Percentiles rank a stretch among this genome's conserved stretches.
Evolutionary conservation across 1,140 invertebrate genomes (phyloP).

Genomic region (Gyrodactylus bullatarudis): DNA sequence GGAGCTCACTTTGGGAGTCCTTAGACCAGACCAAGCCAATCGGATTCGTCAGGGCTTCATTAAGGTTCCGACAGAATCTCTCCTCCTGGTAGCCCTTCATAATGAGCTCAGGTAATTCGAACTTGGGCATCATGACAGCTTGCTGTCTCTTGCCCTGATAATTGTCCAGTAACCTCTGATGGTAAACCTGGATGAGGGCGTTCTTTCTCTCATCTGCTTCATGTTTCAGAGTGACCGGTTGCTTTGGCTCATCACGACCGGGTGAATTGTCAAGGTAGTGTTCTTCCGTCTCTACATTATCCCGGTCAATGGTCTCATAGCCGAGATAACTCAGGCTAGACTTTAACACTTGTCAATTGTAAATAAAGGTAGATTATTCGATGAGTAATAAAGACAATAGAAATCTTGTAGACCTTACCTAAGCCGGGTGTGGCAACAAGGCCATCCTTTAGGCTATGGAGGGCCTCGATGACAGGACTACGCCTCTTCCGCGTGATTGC

Average conservation of each 20-base stretch:
- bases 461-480: neutral
- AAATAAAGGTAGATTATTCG: neutral
- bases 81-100: neutral
- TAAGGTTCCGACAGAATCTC: neutral
- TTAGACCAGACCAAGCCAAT: neutral
- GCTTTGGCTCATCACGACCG: neutral
- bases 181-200: neutral
- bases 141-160: neutral
- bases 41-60: neutral
- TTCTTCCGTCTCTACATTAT: neutral
- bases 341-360: neutral
- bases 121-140: neutral
- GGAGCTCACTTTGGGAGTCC: too few relatives aligned
- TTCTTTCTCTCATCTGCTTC: neutral
- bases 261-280: neutral
- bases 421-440: too few relatives aligned
- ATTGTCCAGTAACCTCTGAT: neutral
- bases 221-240: neutral
- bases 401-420: too few relatives aligned
- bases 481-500: neutral
- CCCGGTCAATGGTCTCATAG: neutral
- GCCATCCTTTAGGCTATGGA: too few relatives aligned
- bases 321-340: neutral
- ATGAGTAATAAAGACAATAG: too few relatives aligned
- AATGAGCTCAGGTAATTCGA: neutral